Percentiles rank a stretch among this genome's conserved stretches.
These are phyloP conservation scores for Fratercula arctica DNA, from an alignment of 2,797 vertebrate genomes.

Conservation along the genomic window DNA sequence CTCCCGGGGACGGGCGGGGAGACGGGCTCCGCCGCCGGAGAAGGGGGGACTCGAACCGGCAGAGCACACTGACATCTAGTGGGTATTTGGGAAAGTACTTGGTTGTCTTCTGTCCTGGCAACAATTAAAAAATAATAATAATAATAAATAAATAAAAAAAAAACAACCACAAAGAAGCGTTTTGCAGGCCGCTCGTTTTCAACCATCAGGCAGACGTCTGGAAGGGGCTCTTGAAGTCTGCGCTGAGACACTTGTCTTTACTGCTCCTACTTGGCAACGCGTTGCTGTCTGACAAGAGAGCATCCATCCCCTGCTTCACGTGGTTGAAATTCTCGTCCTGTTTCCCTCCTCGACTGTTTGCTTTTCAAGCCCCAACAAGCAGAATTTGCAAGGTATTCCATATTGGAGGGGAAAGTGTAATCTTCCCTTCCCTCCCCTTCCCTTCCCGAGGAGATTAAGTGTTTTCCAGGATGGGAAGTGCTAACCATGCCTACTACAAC, in stretches of 20 bases:
- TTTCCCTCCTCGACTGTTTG: not conserved
- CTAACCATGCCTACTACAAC: not conserved
- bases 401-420: not conserved
- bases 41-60: not conserved
- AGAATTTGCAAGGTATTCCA: not conserved
- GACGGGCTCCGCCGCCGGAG: not conserved
- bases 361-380: not conserved
- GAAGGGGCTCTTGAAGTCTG: not conserved
- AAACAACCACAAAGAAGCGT: fast-evolving
- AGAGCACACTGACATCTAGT: slow-evolving; percentile 74
- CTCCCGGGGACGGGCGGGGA: not conserved
- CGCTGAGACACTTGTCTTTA: not conserved
- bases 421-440: too few species aligned
- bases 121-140: too few species aligned
- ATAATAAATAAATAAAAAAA: too few species aligned
- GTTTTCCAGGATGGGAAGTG: not conserved
- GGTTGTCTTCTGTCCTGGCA: fast-evolving
- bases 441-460: not conserved
- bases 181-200: not conserved
- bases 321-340: fast-evolving
- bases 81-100: not conserved
- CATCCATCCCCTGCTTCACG: not conserved
- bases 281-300: not conserved
- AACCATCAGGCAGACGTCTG: too few species aligned
- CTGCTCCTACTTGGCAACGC: not conserved